Conservation (phyloP, 2,888 invertebrate genomes). For the Axea sp. region DNA sequence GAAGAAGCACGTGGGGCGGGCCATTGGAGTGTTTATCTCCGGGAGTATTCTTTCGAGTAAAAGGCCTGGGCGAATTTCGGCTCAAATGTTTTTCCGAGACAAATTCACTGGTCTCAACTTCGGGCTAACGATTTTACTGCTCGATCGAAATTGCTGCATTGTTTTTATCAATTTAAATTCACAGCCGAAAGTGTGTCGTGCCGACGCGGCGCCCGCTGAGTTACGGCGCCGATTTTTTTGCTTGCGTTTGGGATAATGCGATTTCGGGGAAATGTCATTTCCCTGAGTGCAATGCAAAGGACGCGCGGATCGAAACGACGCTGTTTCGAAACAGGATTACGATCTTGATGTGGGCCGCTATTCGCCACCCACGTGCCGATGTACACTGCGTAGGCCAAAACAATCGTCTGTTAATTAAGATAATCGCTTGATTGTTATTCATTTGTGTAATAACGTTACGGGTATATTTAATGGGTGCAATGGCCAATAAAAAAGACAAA, state of each 20-base stretch:
- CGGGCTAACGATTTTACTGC: constrained; percentile 21
- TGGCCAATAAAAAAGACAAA: constrained; percentile 22
- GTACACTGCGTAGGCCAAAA: constrained; percentile 72
- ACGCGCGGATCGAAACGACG: constrained; percentile 13
- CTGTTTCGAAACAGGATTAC: constrained; percentile 54
- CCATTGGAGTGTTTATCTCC: too few species aligned
- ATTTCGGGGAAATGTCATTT: constrained; percentile 29
- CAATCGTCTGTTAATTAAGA: constrained; percentile 77
- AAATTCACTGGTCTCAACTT: constrained; percentile 21
- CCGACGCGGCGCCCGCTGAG: too few species aligned
- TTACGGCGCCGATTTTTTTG: constrained; percentile 5
- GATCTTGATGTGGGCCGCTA: constrained; percentile 66
- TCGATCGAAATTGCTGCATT: too few species aligned
- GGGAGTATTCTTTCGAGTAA: too few species aligned
- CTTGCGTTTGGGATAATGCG: background rate
- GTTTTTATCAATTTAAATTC: too few species aligned
- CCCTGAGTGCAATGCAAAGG: constrained; percentile 1
- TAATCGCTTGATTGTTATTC: constrained; percentile 74
- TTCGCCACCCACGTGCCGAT: constrained; percentile 46
- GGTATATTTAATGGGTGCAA: constrained; percentile 35
- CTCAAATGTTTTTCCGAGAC: background rate
- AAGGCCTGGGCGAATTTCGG: background rate
- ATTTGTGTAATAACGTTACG: constrained; percentile 46
- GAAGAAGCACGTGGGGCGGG: too few species aligned
- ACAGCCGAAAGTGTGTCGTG: too few species aligned